Evolutionary conservation across 2,888 invertebrate genomes (phyloP).

Genomic region (Listrodromus nycthemerus): DNA sequence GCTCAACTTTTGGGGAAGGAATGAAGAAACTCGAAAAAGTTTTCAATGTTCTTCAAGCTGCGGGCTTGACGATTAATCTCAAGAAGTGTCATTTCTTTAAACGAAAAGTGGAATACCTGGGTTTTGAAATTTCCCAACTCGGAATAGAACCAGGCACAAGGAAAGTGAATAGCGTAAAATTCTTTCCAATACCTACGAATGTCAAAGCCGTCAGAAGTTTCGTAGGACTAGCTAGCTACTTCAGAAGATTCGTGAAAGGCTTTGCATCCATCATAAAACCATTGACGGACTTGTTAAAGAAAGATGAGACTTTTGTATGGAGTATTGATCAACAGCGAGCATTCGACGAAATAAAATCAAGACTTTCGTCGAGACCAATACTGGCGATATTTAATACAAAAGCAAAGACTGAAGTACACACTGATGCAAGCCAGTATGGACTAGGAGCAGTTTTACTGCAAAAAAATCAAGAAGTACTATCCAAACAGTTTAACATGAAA

Average conservation of each 20-base stretch:
- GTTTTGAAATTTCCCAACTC: constrained; percentile 18
- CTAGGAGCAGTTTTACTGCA: constrained; percentile 30
- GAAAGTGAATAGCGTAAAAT: constrained; percentile 14
- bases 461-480: too few species aligned
- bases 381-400: not conserved
- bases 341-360: constrained; percentile 15
- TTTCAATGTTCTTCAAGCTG: not conserved
- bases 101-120: constrained; percentile 32
- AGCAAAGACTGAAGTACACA: constrained; percentile 37
- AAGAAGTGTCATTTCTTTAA: constrained; percentile 40
- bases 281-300: not conserved
- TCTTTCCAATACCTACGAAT: not conserved
- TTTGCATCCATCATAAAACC: not conserved
- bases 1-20: constrained; percentile 52
- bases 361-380: not conserved
- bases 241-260: constrained; percentile 2
- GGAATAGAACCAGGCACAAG: not conserved
- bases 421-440: constrained; percentile 43
- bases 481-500: too few species aligned
- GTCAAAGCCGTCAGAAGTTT: constrained; percentile 10
- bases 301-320: not conserved
- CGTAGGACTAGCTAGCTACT: constrained; percentile 4
- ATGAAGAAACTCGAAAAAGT: not conserved
- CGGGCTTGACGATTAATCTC: not conserved
- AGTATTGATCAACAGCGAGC: not conserved